Conservation (phyloP, 2,113 vertebrate genomes). For the Vulpes ferrilata region DNA sequence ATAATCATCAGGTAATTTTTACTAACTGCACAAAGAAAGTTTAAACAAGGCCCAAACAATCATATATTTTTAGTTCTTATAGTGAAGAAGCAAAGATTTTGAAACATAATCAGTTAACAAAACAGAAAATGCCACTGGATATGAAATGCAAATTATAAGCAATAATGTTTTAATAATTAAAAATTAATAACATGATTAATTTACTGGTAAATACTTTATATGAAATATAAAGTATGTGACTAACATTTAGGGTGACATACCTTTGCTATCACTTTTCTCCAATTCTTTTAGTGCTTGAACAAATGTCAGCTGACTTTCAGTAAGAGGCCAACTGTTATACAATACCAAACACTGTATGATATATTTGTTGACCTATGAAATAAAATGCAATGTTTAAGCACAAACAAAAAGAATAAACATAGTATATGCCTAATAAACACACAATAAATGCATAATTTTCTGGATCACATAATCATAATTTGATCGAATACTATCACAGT, state of each 20-base stretch:
- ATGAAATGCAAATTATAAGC: background rate
- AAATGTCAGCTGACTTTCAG: conserved; percentile 88
- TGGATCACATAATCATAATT: background rate
- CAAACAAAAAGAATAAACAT: background rate
- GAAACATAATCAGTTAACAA: background rate
- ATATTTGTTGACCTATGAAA: conserved; percentile 91
- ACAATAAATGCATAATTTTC: background rate
- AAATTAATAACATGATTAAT: background rate
- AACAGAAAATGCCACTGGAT: background rate
- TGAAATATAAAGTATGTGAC: background rate
- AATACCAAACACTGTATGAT: conserved; percentile 92
- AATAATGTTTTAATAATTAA: background rate
- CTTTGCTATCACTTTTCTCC: conserved; percentile 91
- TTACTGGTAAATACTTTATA: background rate
- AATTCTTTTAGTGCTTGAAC: conserved; percentile 89
- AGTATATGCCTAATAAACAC: background rate
- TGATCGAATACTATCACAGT: background rate
- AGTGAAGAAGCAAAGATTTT: background rate
- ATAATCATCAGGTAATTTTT: background rate
- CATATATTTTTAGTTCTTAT: background rate
- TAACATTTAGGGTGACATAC: conserved; percentile 82
- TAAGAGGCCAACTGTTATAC: conserved; percentile 92
- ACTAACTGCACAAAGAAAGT: background rate
- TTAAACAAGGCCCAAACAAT: background rate
- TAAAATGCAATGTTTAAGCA: conserved; percentile 69